A percentile compares a stretch with the other conserved stretches of the same genome.
Conservation (phyloP, 2,113 vertebrate species). For the Pica pica region DNA sequence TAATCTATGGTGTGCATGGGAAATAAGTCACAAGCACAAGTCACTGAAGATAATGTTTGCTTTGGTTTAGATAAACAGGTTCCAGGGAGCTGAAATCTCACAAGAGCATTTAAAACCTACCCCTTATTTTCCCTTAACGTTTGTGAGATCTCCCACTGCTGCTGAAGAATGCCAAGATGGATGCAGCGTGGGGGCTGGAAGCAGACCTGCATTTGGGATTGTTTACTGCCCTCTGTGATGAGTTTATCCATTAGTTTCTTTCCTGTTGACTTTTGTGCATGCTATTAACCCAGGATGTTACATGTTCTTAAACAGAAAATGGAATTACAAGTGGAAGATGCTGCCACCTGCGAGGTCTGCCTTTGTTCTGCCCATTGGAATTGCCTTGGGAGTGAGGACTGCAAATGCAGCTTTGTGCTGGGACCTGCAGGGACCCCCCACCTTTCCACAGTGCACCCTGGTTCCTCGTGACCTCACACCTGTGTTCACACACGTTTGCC, state of each 20-base stretch:
- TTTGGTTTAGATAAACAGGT: conserved; percentile 52
- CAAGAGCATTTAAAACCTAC: conserved; percentile 33
- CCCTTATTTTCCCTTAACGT: conserved; percentile 39
- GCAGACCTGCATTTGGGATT: conserved; percentile 17
- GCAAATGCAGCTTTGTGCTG: not conserved
- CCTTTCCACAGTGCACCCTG: not conserved
- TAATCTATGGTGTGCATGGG: conserved; percentile 24
- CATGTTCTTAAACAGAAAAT: conserved; percentile 22
- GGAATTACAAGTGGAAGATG: not conserved
- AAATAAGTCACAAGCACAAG: conserved; percentile 47
- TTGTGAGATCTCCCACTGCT: conserved; percentile 63
- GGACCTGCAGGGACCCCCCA: not conserved
- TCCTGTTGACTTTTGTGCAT: conserved; percentile 29
- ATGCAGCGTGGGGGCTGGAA: not conserved
- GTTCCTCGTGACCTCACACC: not conserved
- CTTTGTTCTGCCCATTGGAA: not conserved
- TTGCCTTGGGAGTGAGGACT: not conserved
- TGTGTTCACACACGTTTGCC: not conserved
- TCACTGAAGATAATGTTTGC: conserved; percentile 54
- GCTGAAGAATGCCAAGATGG: conserved; percentile 42
- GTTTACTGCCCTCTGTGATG: conserved; percentile 37
- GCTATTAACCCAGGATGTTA: conserved; percentile 21
- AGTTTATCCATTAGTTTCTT: conserved; percentile 57
- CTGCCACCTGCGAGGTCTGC: not conserved
- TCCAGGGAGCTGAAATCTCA: conserved; percentile 53